These are phyloP conservation scores for Ceyx melanurus DNA, from an alignment of 2,113 vertebrate genomes.

Conservation along the genomic window DNA sequence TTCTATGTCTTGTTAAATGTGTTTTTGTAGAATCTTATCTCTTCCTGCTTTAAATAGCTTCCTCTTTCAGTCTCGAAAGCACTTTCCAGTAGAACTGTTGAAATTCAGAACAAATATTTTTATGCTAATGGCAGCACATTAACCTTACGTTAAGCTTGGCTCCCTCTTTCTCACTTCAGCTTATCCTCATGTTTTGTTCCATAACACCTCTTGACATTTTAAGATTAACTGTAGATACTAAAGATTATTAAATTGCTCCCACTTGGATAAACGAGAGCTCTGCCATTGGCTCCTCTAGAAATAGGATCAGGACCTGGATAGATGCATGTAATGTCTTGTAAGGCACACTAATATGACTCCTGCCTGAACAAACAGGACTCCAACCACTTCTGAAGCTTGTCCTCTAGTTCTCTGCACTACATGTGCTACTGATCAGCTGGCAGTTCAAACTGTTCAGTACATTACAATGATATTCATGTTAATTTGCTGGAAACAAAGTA, in stretches of 20 bases:
- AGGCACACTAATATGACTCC: background rate
- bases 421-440: background rate
- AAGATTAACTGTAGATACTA: background rate
- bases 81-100: background rate
- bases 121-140: background rate
- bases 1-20: background rate
- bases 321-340: background rate
- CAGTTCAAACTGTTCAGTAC: background rate
- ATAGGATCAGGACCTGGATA: background rate
- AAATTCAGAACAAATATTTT: background rate
- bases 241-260: background rate
- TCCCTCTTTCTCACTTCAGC: background rate
- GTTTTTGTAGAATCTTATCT: background rate
- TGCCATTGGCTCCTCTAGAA: background rate
- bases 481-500: conserved; percentile 40
- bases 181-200: background rate
- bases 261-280: background rate
- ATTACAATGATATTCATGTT: background rate
- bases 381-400: background rate
- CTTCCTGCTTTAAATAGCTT: background rate
- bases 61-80: background rate
- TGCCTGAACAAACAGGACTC: background rate
- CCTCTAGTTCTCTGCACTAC: background rate
- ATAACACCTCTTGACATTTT: background rate
- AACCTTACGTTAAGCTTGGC: background rate